phyloP scores from a whole-genome alignment of 2,888 invertebrate genomes.

The Trilocha varians region DNA sequence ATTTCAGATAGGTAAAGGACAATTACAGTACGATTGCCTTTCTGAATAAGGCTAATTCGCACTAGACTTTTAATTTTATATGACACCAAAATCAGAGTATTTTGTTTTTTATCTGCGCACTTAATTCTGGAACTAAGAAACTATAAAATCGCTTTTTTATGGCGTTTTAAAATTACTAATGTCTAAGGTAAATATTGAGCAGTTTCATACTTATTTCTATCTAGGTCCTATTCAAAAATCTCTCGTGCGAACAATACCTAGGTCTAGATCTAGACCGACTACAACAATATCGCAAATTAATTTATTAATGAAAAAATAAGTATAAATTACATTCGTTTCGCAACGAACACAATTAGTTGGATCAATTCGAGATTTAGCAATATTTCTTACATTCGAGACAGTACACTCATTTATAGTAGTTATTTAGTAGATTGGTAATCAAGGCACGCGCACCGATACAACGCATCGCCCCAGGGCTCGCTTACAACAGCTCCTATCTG shows the following conservation, averaged over 20 bases:
- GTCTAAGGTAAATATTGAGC: neutral
- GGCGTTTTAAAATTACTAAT: slow-evolving; percentile 1
- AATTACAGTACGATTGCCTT: neutral
- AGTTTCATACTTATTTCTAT: slow-evolving; percentile 1
- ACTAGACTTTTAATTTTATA: no score
- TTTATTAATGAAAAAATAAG: no score
- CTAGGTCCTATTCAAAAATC: neutral
- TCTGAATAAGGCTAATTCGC: no score
- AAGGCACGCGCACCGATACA: slow-evolving; percentile 32
- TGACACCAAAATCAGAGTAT: no score
- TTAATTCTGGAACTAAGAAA: no score
- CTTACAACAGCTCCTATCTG: slow-evolving; percentile 40
- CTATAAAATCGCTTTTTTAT: neutral
- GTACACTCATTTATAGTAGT: slow-evolving; percentile 11
- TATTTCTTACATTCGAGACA: slow-evolving; percentile 18
- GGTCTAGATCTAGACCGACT: neutral
- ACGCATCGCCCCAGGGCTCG: slow-evolving; percentile 36
- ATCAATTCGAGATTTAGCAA: slow-evolving; percentile 23
- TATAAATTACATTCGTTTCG: neutral
- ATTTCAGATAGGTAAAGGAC: neutral
- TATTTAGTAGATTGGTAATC: slow-evolving; percentile 35
- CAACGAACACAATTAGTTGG: slow-evolving; percentile 18
- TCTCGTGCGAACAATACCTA: neutral
- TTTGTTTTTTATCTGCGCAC: no score
- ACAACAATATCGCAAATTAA: no score